Conservation (phyloP, 2,797 vertebrate species). For the Mycteria americana region DNA sequence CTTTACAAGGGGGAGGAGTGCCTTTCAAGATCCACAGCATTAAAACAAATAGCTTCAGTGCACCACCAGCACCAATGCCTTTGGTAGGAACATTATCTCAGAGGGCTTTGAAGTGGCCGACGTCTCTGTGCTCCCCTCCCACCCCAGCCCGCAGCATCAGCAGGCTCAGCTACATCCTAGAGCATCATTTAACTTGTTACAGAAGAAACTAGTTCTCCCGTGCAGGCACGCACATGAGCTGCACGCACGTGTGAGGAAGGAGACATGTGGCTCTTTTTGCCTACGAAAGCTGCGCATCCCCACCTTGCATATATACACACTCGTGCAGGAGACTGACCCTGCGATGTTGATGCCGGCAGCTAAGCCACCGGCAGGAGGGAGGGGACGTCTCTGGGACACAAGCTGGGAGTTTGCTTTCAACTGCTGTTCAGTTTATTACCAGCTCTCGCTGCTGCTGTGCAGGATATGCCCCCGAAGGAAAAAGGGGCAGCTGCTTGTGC, state of each 20-base stretch:
- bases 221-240: background rate
- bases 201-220: background rate
- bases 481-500: background rate
- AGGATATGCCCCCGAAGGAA: fast-evolving
- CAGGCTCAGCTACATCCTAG: background rate
- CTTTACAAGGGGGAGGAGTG: background rate
- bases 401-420: background rate
- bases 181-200: background rate
- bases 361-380: background rate
- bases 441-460: background rate
- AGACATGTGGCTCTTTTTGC: background rate
- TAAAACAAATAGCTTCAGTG: background rate
- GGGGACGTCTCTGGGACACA: background rate
- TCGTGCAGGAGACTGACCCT: background rate
- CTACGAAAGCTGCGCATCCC: background rate
- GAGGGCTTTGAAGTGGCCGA: background rate
- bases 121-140: background rate
- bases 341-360: fast-evolving
- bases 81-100: background rate
- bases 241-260: background rate
- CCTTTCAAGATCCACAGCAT: background rate
- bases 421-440: background rate
- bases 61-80: background rate
- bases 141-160: background rate
- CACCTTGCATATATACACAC: fast-evolving